Percentiles rank a stretch among this genome's conserved stretches.
Conservation (phyloP, 64 coral and sea anemone genomes). For the Pocillopora verrucosa region DNA sequence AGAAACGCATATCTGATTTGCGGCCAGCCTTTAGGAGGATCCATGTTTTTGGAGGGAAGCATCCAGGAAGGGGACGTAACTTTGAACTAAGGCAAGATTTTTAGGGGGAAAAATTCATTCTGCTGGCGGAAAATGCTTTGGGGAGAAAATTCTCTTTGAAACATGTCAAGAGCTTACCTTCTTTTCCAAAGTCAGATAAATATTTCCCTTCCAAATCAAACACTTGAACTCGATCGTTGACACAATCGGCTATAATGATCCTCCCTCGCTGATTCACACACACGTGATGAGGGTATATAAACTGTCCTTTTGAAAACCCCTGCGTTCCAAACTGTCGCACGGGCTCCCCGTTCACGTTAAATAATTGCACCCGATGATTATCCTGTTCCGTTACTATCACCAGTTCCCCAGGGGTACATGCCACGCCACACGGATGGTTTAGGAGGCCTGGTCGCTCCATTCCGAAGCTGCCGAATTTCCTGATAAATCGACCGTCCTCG, state of each 20-base stretch:
- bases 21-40: no score
- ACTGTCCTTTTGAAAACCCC: constrained; percentile 80
- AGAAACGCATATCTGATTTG: no score
- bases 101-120: no score
- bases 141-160: no score
- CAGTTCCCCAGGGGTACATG: constrained; percentile 73
- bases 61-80: no score
- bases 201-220: constrained; percentile 87
- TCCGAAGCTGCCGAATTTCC: constrained; percentile 82
- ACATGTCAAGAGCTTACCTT: constrained; percentile 49
- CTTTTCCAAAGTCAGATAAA: constrained; percentile 84
- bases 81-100: no score
- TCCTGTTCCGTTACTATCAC: constrained; percentile 90
- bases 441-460: constrained; percentile 46
- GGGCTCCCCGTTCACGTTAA: constrained; percentile 73
- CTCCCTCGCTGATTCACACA: constrained; percentile 65
- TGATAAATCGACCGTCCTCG: constrained; percentile 92
- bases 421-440: constrained; percentile 90
- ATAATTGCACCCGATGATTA: constrained; percentile 87
- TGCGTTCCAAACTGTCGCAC: constrained; percentile 85
- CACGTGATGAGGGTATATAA: constrained; percentile 93
- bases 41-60: no score
- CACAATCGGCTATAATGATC: constrained; percentile 86
- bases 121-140: no score
- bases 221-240: constrained; percentile 92